A percentile compares a stretch with the other conserved stretches of the same genome.
These are phyloP conservation scores for Agriopis marginaria DNA, from an alignment of 2,888 invertebrate species.

Conservation along the genomic window DNA sequence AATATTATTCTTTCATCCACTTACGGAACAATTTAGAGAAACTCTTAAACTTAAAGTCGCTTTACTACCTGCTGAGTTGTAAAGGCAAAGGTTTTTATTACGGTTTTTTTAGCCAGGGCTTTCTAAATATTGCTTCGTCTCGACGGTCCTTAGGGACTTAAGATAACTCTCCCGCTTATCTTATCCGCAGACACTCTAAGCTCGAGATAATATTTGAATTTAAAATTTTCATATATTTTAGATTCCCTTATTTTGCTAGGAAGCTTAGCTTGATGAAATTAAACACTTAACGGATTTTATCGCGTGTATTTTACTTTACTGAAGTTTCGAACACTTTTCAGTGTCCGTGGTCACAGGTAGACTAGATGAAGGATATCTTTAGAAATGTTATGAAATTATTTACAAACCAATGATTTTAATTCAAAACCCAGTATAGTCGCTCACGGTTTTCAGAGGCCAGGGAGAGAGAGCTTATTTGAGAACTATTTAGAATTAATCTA, in stretches of 20 bases:
- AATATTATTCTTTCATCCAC: slow-evolving; percentile 68
- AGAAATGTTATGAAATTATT: too few species aligned
- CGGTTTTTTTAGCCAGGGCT: slow-evolving; percentile 64
- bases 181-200: slow-evolving; percentile 68
- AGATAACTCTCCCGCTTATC: slow-evolving; percentile 75
- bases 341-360: too few species aligned
- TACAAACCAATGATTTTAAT: too few species aligned
- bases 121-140: slow-evolving; percentile 72
- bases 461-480: slow-evolving; percentile 6
- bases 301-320: too few species aligned
- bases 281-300: too few species aligned
- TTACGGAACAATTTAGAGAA: slow-evolving; percentile 66
- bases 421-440: too few species aligned
- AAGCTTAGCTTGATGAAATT: background rate
- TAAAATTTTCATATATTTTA: slow-evolving; percentile 43
- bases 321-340: too few species aligned
- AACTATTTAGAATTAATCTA: slow-evolving; percentile 8
- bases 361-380: too few species aligned
- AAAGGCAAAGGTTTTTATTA: slow-evolving; percentile 67
- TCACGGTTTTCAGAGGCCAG: too few species aligned
- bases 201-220: slow-evolving; percentile 61
- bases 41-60: slow-evolving; percentile 52
- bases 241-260: slow-evolving; percentile 24
- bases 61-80: slow-evolving; percentile 73
- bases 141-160: slow-evolving; percentile 61